Evolutionary conservation across 2,888 invertebrate genomes (phyloP).

Genomic region (Seladonia tumulorum): DNA sequence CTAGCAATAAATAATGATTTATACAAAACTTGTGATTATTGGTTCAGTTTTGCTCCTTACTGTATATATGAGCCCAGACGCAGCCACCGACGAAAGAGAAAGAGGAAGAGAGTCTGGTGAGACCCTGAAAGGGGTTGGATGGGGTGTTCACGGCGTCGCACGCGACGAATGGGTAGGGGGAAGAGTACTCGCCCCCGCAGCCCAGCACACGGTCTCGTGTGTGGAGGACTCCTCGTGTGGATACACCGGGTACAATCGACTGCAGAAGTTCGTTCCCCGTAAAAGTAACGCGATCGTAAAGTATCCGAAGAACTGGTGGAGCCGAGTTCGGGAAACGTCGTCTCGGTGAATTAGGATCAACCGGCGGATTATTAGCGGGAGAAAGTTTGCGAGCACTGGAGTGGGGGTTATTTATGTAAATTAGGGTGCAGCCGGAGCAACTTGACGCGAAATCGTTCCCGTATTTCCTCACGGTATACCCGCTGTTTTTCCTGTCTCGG

Average conservation of each 20-base stretch:
- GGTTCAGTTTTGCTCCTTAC: no score
- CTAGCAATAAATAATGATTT: no score
- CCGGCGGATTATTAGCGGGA: conserved; percentile 26
- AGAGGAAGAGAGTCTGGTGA: conserved; percentile 30
- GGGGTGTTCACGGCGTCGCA: conserved; percentile 69
- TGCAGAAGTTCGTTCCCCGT: conserved; percentile 58
- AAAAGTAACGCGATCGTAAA: conserved; percentile 52
- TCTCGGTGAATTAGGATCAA: conserved; percentile 19
- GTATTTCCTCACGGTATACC: background rate
- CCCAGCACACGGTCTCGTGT: conserved; percentile 33
- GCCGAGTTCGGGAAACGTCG: conserved; percentile 5
- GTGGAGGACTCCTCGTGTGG: conserved; percentile 58
- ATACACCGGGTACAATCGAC: conserved; percentile 63
- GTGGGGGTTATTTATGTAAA: conserved; percentile 16
- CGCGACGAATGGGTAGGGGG: conserved; percentile 51
- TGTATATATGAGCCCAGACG: conserved; percentile 43
- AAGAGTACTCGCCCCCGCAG: conserved; percentile 32
- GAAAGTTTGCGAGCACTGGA: background rate
- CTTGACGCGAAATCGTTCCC: conserved; percentile 3
- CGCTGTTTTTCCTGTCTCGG: background rate
- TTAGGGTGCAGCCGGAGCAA: background rate
- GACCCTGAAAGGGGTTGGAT: conserved; percentile 53
- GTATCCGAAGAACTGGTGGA: conserved; percentile 18
- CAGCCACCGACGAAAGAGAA: conserved; percentile 45
- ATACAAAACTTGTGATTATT: no score